Evolutionary conservation across 2,797 vertebrate species (phyloP).

Genomic region (Antrozous pallidus): DNA sequence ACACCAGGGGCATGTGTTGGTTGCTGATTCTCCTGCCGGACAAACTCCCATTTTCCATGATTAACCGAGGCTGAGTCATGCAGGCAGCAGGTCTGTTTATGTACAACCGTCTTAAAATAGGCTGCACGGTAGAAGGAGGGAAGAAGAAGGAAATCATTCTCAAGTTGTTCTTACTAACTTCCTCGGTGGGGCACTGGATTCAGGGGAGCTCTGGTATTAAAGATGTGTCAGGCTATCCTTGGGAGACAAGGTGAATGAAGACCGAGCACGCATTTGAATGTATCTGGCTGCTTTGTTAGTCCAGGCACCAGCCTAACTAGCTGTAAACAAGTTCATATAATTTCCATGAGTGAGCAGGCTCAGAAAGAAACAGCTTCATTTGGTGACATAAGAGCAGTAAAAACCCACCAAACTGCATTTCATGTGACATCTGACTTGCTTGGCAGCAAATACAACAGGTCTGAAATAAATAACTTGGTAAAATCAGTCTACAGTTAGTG

Average conservation of each 20-base stretch:
- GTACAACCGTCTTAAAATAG: conserved; percentile 24
- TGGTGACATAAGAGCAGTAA: not conserved
- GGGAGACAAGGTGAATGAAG: not conserved
- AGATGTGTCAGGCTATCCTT: not conserved
- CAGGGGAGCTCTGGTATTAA: not conserved
- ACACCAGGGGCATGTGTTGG: not conserved
- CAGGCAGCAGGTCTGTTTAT: not conserved
- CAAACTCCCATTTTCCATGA: not conserved
- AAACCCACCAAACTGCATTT: not conserved
- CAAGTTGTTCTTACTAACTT: conserved; percentile 35
- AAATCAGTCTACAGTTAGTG: not conserved
- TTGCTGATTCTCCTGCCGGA: not conserved
- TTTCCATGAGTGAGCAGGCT: not conserved
- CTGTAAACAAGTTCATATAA: not conserved
- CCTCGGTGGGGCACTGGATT: not conserved
- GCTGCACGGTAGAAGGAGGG: not conserved
- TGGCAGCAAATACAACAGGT: not conserved
- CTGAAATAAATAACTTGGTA: conserved; percentile 20
- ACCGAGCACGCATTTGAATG: accelerated
- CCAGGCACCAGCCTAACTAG: not conserved
- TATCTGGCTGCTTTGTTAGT: not conserved
- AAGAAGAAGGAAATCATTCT: conserved; percentile 26
- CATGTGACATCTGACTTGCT: not conserved
- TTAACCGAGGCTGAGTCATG: conserved; percentile 23
- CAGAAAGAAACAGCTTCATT: not conserved